Base-by-base conservation (phyloP, 2,113 vertebrate genomes). In the Dasyprocta punctata region DNA sequence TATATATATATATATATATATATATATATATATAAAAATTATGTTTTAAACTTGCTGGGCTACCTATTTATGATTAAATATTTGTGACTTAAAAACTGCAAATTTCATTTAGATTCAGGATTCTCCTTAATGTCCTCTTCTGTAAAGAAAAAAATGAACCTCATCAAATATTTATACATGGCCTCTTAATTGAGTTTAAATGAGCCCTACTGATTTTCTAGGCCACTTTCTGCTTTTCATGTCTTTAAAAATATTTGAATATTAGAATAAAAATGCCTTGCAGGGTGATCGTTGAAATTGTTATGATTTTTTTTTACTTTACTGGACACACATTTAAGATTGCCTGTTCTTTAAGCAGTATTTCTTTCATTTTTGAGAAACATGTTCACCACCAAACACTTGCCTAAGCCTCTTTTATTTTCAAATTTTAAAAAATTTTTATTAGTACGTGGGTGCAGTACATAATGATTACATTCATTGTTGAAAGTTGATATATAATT, bases 291-390 rank as follows among this genome's bases (percentile, higher is more conserved):
- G 26, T 90, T 87, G 81, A 94, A 96, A 77, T 86, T 77, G 69
- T 77, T 49, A 44, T 69, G 69, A 54, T 41, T 91, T 10, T 73
- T 41, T 73, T 73, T 41, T 0, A n/a, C 86, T 52, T 96, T 52
- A 63, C 6, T 83, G 78, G 36, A 3, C 7, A 56, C 8, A 17
- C 20, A 92, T 86, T 81, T 89, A 86, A 69, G 22, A 86, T 86
- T 63, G 24, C 20, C 49, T 47, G 4, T 67, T 86, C 30, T 75
- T 26, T 49, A 88, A 26, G 38, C 9, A 94, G 14, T 33, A 12
- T 83, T 61, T 38, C 52, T 83, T 95, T 54, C 60, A 78, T 47
- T 88, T 96, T 71, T 58, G 38, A 94, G 88, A 89, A 63, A 41
- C 38, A 56, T n/a, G 0, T 22, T 77, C 12, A 20, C 20, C 30